phyloP scores from a whole-genome alignment of 92 coral and sea anemone genomes.

The Palythoa grandis region DNA sequence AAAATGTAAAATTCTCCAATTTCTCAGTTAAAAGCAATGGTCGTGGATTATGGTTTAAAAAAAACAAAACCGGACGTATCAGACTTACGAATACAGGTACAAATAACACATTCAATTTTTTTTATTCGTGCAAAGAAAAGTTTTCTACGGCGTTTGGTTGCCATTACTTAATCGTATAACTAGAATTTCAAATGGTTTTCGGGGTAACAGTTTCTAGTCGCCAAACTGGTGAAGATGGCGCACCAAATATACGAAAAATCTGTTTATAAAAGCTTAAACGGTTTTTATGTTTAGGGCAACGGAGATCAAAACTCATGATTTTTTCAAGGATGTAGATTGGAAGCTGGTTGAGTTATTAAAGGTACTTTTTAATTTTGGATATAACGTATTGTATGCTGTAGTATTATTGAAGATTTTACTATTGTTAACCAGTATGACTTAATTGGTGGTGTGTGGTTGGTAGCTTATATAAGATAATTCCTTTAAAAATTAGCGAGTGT shows the following conservation, averaged over 20 bases:
- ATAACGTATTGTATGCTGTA: neutral
- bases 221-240: neutral
- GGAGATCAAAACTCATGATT: conserved; percentile 81
- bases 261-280: neutral
- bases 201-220: too few species aligned
- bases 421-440: neutral
- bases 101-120: too few species aligned
- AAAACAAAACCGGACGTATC: too few species aligned
- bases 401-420: neutral
- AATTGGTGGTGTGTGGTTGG: too few species aligned
- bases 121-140: too few species aligned
- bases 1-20: neutral
- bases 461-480: too few species aligned
- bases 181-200: too few species aligned
- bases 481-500: too few species aligned
- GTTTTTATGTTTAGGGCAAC: conserved; percentile 61
- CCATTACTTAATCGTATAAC: too few species aligned
- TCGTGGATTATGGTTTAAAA: neutral
- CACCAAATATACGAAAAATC: neutral
- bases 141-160: too few species aligned
- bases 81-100: too few species aligned
- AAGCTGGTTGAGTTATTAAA: conserved; percentile 92
- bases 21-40: neutral
- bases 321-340: conserved; percentile 87
- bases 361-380: conserved; percentile 49